Base-by-base conservation (phyloP, 2,113 vertebrate genomes). In the Brachyhypopomus gauderio region DNA sequence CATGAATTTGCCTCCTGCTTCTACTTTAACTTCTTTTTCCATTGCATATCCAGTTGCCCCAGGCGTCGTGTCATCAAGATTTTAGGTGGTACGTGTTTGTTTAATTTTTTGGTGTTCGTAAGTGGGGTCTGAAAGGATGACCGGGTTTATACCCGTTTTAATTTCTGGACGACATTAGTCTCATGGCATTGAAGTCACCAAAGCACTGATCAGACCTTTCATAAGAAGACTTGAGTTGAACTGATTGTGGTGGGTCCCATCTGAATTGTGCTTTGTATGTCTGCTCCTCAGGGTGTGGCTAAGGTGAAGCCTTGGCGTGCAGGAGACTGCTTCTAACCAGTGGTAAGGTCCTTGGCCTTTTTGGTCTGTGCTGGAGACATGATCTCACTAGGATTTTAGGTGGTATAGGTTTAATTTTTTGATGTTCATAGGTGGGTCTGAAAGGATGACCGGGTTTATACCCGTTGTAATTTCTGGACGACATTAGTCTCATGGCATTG, bases 161-260 rank as follows among this genome's bases (percentile, higher is more conserved):
- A 80, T 8, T 85, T 34, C 77, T 91, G 90, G 90, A 90, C 87
- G 85, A 85, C 89, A 58, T 78, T 74, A 9, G 89, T 89, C 89
- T 22, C 20, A 85, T 92, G 92, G 90, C 89, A 90, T 52, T 80
- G 80, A 89, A 85, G 89, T 93, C 89, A 91, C 89, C 88, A 92
- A 91, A 94, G 87, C 89, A 64, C 88, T 93, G 87, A 89, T 92
- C 90, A 86, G 85, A 92, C 89, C 0, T 11, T 25, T 22, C 19
- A 36, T 7, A 36, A 41, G 12, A 9, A 69, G 52, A 20, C 17
- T 23, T 73, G 8, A 8, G 19, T 2, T 66, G 14, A 41, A 0
- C 2, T 64, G 12, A 23, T 12, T 16, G 17, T 58, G 0, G 36
- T 0, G 0, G 6, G 3, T 8, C 9, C 1, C 14, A 22, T 7